phyloP scores from a whole-genome alignment of 2,797 vertebrate genomes.

The Xyrichtys novacula region DNA sequence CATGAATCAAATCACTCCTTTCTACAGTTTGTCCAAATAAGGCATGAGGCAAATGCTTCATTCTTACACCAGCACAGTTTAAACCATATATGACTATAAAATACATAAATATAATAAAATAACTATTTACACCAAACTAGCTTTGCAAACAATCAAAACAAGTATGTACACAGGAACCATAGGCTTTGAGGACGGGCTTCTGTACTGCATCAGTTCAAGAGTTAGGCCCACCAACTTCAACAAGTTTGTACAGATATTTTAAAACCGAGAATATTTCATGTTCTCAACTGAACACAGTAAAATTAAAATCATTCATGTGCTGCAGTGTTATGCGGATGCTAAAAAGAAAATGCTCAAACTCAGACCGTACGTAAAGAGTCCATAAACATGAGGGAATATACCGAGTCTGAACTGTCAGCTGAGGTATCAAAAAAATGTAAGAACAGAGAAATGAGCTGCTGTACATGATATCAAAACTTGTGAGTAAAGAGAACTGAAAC shows the following conservation, averaged over 20 bases:
- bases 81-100: slow-evolving; percentile 73
- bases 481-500: neutral
- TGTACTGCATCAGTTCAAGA: slow-evolving; percentile 70
- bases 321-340: slow-evolving; percentile 12
- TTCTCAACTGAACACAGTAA: neutral
- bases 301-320: slow-evolving; percentile 4
- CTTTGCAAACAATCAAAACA: slow-evolving; percentile 69
- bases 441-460: slow-evolving; percentile 31
- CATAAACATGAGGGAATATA: slow-evolving; percentile 15
- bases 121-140: slow-evolving; percentile 78
- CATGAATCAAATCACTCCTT: slow-evolving; percentile 21
- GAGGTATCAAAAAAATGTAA: slow-evolving; percentile 68
- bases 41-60: slow-evolving; percentile 70
- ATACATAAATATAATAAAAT: slow-evolving; percentile 83
- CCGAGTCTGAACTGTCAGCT: slow-evolving; percentile 45
- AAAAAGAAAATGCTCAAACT: slow-evolving; percentile 43
- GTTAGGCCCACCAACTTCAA: slow-evolving; percentile 17
- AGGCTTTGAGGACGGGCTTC: slow-evolving; percentile 46
- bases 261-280: neutral
- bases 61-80: slow-evolving; percentile 63
- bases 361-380: slow-evolving; percentile 11
- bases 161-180: slow-evolving; percentile 60
- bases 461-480: slow-evolving; percentile 13
- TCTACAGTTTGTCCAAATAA: slow-evolving; percentile 69
- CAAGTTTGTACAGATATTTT: neutral